Evolutionary conservation across 1,140 invertebrate species (phyloP), one percentile per base, ranked within the genome.

Genomic region (Phthorimaea operculella): DNA sequence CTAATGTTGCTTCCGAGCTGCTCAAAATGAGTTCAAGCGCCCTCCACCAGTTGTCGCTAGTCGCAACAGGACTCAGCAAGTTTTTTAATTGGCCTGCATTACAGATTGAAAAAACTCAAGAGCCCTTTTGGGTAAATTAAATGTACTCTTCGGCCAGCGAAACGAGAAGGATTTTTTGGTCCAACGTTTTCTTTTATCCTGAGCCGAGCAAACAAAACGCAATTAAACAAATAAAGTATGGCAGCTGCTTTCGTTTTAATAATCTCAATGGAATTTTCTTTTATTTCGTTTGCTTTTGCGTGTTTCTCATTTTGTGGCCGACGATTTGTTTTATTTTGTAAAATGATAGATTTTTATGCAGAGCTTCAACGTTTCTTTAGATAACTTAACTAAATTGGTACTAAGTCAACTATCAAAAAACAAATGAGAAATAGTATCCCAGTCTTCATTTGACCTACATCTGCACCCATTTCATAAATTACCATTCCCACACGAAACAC

Each of bases 41-140:
- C 63, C 66, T 72, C 56, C 47, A 59, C 58, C 59, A 58, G 68
- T 74, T 77, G 71, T 70, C 68, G 71, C 63, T 63, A 64, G 63
- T 60, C 61, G 64, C 53, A 61, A 64, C 68, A 66, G 71, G 62
- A 62, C 68, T 68, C 68, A 60, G 64, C 68, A 74, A 77, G 70
- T 77, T 78, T 76, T 47, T 75, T 78, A 78, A 78, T 78, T 78
- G 75, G 72, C 73, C 65, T 65, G 59, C 61, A 64, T 64, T 63
- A 70, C 64, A 68, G 66, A 76, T 71, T 69, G 71, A 68, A 72
- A 71, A 72, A 68, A 72, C 50, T 63, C 63, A 66, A 74, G 70
- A 62, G 62, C 57, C 70, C 66, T 70, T 73, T 70, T 48, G 63
- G 65, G 64, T 76, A 73, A 78, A 78, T 76, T 76, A 74, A 78